Evolutionary conservation across 2,797 vertebrate genomes (phyloP).

Genomic region (Galago senegalensis): DNA sequence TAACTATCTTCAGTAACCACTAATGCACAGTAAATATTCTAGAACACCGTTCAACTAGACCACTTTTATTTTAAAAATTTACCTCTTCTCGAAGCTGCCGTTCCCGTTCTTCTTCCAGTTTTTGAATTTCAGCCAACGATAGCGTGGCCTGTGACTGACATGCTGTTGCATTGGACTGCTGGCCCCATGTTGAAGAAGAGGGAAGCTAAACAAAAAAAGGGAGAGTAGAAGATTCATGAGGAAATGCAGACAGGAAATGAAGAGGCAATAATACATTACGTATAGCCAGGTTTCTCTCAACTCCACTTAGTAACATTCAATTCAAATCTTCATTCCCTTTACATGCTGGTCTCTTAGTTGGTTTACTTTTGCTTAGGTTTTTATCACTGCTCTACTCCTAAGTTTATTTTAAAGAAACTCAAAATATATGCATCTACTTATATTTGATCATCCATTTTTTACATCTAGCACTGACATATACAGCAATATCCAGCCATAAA

Average conservation of each 20-base stretch:
- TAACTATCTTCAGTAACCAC: neutral
- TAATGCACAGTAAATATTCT: neutral
- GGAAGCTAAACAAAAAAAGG: conserved; percentile 92
- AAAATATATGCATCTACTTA: neutral
- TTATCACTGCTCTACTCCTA: neutral
- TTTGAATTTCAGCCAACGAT: conserved; percentile 98
- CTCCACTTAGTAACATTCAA: neutral
- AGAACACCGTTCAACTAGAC: neutral
- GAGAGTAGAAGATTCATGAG: neutral
- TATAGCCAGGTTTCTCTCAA: neutral
- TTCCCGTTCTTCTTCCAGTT: conserved; percentile 97
- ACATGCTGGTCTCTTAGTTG: neutral
- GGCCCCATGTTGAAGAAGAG: conserved; percentile 99
- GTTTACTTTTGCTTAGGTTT: neutral
- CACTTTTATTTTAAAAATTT: conserved; percentile 54
- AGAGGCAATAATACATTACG: neutral
- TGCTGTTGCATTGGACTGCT: conserved; percentile 93
- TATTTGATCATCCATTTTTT: neutral
- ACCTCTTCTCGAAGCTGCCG: conserved; percentile 95
- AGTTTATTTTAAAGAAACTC: conserved; percentile 57
- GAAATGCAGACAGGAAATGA: neutral
- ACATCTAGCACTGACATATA: neutral
- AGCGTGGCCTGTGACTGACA: conserved; percentile 94
- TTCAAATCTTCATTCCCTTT: neutral
- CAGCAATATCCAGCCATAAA: neutral